Evolutionary conservation across 2,888 invertebrate species (phyloP), one percentile per base, ranked within the genome.

Genomic region (Hirtodrosophila confusa): DNA sequence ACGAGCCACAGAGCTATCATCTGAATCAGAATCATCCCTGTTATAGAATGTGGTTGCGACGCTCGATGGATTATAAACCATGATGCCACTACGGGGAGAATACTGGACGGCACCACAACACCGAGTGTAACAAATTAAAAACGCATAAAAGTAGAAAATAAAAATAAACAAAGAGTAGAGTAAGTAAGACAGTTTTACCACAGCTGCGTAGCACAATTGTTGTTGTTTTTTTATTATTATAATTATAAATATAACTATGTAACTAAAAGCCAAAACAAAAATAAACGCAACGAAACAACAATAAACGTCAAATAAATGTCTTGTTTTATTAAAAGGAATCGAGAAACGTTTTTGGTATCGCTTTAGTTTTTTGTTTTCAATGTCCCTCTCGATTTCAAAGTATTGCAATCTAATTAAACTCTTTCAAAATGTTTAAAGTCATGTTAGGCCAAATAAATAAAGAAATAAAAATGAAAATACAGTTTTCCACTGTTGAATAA

Each of bases 331-430:
- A 40, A 33, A 29, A n/a, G 39, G 17, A 57, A 12, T 35, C 17
- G 8, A 43, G 17, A 49, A 48, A 29, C 37, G 8, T 35, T 53
- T 57, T 55, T 44, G 23, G 10, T 43, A 24, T 55, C 45, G 47
- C 47, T 47, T 61, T 31, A 8, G 27, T 57, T 55, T 48, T 23
- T 33, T 43, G 33, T 45, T 41, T 39, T 49, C 17, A 36, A 39
- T 41, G 41, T 27, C 11, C 39, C 50, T 48, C 45, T 63, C 60
- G 57, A 76, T 74, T 89, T 88, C 88, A 89, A 87, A 88, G 88
- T 88, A 89, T 89, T 88, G 89, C 85, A 82, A 87, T 85, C 85
- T 72, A 57, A 65, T 78, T 74, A 75, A 80, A 72, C 77, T 74
- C 56, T 60, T 31, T 64, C 29, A 64, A 70, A 62, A 47, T 53